Percentiles rank a stretch among this genome's conserved stretches.
Conservation (phyloP, 2,888 invertebrate species). For the Yponomeuta malinellus region DNA sequence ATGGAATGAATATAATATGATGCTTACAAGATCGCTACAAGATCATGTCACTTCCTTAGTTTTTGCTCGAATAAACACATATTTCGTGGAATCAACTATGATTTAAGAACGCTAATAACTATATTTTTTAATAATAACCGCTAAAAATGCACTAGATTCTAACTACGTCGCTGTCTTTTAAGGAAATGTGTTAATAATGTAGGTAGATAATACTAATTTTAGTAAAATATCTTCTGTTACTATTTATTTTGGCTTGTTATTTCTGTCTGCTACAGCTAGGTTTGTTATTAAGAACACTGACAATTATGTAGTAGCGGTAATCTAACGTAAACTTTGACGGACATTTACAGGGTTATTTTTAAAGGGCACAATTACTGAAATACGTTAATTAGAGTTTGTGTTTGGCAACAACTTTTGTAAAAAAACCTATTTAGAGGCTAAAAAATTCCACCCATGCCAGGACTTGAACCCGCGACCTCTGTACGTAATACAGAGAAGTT, state of each 20-base stretch:
- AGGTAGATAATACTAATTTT: slow-evolving; percentile 26
- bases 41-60: background rate
- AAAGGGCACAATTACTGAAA: no score
- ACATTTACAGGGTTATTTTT: no score
- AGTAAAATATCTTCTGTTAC: slow-evolving; percentile 2
- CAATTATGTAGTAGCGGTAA: slow-evolving; percentile 8
- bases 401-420: background rate
- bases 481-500: no score
- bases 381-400: no score
- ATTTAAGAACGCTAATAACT: slow-evolving; percentile 12
- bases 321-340: no score
- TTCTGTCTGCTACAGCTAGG: slow-evolving; percentile 22
- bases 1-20: background rate
- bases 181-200: slow-evolving; percentile 38
- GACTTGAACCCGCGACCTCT: no score
- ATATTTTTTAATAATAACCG: slow-evolving; percentile 23
- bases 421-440: no score
- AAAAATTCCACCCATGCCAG: no score
- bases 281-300: slow-evolving; percentile 13
- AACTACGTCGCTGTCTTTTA: slow-evolving; percentile 46
- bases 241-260: slow-evolving; percentile 24
- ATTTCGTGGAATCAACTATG: background rate
- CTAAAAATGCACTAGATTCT: slow-evolving; percentile 34
- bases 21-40: background rate
- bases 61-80: background rate